A percentile compares a stretch with the other conserved stretches of the same genome.
phyloP scores from a whole-genome alignment of 2,797 vertebrate species.

The Myoxocephalus aenaeus region DNA sequence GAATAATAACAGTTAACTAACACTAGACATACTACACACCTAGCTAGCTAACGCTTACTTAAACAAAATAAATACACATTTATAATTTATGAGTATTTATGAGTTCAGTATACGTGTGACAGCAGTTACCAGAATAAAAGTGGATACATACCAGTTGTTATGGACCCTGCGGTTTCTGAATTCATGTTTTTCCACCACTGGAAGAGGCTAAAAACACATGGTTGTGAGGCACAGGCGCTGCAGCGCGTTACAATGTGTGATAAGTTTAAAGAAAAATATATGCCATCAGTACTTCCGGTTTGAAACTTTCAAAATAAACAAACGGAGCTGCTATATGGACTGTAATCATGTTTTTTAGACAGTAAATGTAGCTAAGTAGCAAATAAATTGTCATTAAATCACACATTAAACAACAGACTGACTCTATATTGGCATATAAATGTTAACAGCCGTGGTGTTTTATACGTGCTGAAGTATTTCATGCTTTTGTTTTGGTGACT shows the following conservation, averaged over 20 bases:
- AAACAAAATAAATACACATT: not conserved
- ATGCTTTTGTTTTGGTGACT: conserved; percentile 41
- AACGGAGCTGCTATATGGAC: rapidly evolving
- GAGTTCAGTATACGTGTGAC: rapidly evolving
- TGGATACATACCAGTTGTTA: conserved; percentile 52
- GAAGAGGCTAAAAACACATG: conserved; percentile 50
- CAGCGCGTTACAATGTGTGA: not conserved
- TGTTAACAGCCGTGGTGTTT: rapidly evolving
- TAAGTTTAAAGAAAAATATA: rapidly evolving
- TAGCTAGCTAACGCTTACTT: not conserved
- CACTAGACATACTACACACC: not conserved
- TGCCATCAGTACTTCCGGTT: not conserved
- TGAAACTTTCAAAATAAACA: conserved; percentile 16
- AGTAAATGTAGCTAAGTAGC: rapidly evolving
- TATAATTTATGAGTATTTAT: not conserved
- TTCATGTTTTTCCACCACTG: not conserved
- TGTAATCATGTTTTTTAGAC: not conserved
- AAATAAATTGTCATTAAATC: rapidly evolving
- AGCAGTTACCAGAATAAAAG: not conserved
- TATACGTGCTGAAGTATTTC: rapidly evolving
- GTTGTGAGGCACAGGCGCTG: not conserved
- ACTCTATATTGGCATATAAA: rapidly evolving
- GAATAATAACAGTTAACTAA: not conserved
- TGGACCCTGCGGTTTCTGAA: not conserved
- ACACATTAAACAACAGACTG: rapidly evolving